phyloP scores from a whole-genome alignment of 2,888 invertebrate genomes.

The Eurytoma californica region DNA sequence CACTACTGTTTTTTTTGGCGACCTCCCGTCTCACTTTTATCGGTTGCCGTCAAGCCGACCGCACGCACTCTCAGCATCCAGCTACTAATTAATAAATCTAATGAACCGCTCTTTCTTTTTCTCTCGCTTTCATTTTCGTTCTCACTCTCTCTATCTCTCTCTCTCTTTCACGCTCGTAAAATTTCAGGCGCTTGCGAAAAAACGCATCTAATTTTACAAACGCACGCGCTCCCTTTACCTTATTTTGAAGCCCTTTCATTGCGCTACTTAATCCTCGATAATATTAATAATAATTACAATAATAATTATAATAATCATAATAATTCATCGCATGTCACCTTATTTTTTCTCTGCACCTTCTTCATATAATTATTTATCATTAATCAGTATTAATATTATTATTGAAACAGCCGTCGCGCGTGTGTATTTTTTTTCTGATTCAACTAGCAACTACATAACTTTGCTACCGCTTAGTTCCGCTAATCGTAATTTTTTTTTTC shows the following conservation, averaged over 20 bases:
- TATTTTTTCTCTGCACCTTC: conserved; percentile 16
- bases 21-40: no score
- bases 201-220: conserved; percentile 59
- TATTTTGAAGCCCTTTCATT: conserved; percentile 11
- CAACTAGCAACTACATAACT: conserved; percentile 72
- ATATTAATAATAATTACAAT: conserved; percentile 45
- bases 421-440: conserved; percentile 58
- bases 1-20: conserved; percentile 10
- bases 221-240: conserved; percentile 20
- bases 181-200: conserved; percentile 56
- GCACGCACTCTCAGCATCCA: no score
- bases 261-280: conserved; percentile 32
- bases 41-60: no score
- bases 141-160: conserved; percentile 19
- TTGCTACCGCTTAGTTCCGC: conserved; percentile 65
- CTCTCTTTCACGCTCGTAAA: conserved; percentile 31
- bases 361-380: conserved; percentile 54
- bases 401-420: conserved; percentile 73
- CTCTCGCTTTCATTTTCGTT: conserved; percentile 37
- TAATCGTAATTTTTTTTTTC: conserved; percentile 63
- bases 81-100: not conserved
- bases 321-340: conserved; percentile 24
- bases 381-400: conserved; percentile 59
- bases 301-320: conserved; percentile 36
- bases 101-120: conserved; percentile 21